Evolutionary conservation across 2,113 vertebrate genomes (phyloP), one percentile per base, ranked within the genome.

Genomic region (Toxostoma redivivum): DNA sequence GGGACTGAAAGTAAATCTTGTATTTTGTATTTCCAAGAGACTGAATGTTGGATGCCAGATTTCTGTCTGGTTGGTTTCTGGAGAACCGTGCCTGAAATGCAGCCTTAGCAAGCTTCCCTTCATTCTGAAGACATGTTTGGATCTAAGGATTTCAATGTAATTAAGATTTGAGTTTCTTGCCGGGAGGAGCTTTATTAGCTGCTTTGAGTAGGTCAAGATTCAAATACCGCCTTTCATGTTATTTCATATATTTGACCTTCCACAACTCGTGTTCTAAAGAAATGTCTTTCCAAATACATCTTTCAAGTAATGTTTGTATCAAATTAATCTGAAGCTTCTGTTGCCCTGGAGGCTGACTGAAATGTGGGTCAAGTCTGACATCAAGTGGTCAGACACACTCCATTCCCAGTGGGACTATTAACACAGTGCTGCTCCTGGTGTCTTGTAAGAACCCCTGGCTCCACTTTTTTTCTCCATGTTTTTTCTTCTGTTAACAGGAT

Each of bases 321-420:
- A 89, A 89, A 84, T 84, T 70, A 33, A 64, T 82, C 58, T 95
- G 88, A 69, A 96, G 62, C 50, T 62, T 72, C 31, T 50, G 42
- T 73, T 88, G 86, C 76, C 96, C 94, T 64, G 89, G 45, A 84
- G 73, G 77, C 72, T 94, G 82, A 90, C 30, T 92, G 74, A 94
- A 96, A 95, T 94, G 37, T 93, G 85, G 95, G 95, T 96, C 94
- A 92, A 96, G 95, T 86, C 94, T 97, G 96, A 97, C 96, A 97
- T 97, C 96, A 97, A 97, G 95, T 96, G 97, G 95, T 88, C 95
- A 95, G 94, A 90, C 4, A 4, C 86, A 81, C 74, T 87, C 60
- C 38, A 5, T 81, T 96, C 95, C 94, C 96, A 92, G 1, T 90
- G 92, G 89, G 79, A 95, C 90, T 90, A 20, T 73, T 77, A 83